Base-by-base conservation (phyloP, 2,113 vertebrate genomes). In the Okapia johnstoni region DNA sequence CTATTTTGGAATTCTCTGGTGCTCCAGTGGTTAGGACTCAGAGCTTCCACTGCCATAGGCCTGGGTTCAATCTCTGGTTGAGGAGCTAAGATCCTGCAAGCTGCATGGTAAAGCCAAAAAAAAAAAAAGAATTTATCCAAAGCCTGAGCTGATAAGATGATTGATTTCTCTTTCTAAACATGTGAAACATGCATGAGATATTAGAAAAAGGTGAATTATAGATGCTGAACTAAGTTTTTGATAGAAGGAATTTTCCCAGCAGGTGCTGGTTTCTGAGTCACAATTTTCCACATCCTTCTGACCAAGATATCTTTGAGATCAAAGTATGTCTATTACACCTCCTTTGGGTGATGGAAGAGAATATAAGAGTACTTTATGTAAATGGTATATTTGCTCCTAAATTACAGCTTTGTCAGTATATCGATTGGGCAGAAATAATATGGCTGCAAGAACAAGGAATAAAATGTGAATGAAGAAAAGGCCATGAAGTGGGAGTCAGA, bases 261-360 rank as follows among this genome's bases (percentile, higher is more conserved):
- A 96, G 63, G 33, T 89, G 52, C 66, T 85, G 43, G 79, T 60
- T 84, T 96, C 55, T 88, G 90, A 96, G n/a, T 43, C 63, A 30
- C 26, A 61, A 10, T 30, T 89, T 94, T 80, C 86, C 26, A 86
- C 9, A 52, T 21, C 73, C 63, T 93, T 94, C 36, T 85, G 70
- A 97, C 21, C 70, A 89, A 73, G 48, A 6, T 70, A 25, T 33
- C 50, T 90, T 97, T 83, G 73, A 89, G 87, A 85, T 40, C 40
- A 66, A 85, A 95, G 26, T 28, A 46, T 23, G 33, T 52, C 55
- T 86, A 33, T 33, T 48, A 70, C 3, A 43, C 40, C 12, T 63
- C 25, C 58, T 92, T 54, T 58, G 21, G 36, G 58, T 70, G 94
- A 70, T n/a, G 17, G 57, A 87, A 46, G 36, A 63, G 73, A 77